Base-by-base conservation (phyloP, 2,113 vertebrate genomes). In the Holacanthus passer region DNA sequence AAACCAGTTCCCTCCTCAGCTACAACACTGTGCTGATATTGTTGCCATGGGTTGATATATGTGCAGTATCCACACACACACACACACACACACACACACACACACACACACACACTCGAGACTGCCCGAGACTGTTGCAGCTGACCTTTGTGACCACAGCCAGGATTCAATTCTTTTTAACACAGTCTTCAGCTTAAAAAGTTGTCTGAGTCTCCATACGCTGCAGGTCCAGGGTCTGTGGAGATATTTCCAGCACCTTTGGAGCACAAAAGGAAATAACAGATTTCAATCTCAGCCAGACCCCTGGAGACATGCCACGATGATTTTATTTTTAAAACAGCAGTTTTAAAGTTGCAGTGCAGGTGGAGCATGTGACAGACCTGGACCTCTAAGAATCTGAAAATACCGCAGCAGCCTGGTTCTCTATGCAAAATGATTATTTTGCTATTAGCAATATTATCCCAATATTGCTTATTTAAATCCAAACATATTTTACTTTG, bases 241-340 rank as follows among this genome's bases (percentile, higher is more conserved):
- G 20, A 39, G 31, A 56, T 75, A 76, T 60, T 71, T 67, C 35
- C 10, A 47, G 31, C 9, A 67, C 53, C 32, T 59, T 31, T 56
- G 48, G 76, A 80, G 71, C 39, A 65, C 43, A 76, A 76, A 60
- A 24, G 29, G 17, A 73, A 73, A 63, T 31, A 79, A 32, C 39
- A 56, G 55, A 69, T 73, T 63, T 77, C 24, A 60, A 62, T 67
- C 39, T 50, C 45, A 50, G 16, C 13, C n/a, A 65, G 41, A 17
- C 48, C 48, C 52, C 41, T 5, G 14, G 37, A 77, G 27, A 63
- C 16, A 20, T 27, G 17, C 7, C 13, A 39, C 24, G 24, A 43
- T 65, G 27, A 27, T 60, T 62, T 29, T 64, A 13, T 41, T 45
- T 82, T 60, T 35, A 9, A 55, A 70, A 8, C 12, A 11, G 39